phyloP scores from a whole-genome alignment of 2,888 invertebrate species.

The Enoplolaimus lenunculus region DNA sequence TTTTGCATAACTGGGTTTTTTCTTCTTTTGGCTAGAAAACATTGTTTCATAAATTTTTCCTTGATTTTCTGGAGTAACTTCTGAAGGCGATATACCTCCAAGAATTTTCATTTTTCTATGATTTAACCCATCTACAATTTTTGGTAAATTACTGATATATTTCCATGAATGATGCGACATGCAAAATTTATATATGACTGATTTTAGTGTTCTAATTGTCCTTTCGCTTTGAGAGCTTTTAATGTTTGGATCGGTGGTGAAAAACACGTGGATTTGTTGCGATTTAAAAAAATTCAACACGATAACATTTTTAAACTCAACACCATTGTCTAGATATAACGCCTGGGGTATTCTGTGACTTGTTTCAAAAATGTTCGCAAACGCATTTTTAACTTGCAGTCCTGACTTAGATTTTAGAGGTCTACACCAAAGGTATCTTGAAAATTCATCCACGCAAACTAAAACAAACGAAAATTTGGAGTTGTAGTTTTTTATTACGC shows the following conservation, averaged over 20 bases:
- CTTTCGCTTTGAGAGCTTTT: slow-evolving; percentile 8
- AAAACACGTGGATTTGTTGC: not conserved
- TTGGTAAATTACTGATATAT: not conserved
- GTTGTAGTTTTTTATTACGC: not conserved
- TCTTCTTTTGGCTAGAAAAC: not conserved
- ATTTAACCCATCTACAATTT: not conserved
- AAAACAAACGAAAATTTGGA: not conserved
- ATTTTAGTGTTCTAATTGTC: not conserved
- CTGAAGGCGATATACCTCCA: not conserved
- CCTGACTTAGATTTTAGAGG: slow-evolving; percentile 3
- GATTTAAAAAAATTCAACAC: not conserved
- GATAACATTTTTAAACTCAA: not conserved
- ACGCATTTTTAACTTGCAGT: not conserved
- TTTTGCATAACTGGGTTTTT: not conserved
- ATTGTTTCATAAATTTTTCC: not conserved
- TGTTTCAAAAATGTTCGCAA: not conserved
- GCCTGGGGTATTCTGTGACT: not conserved
- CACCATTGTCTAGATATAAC: not conserved
- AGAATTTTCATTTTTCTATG: slow-evolving; percentile 13
- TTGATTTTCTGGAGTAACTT: slow-evolving; percentile 6
- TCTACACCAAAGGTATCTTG: not conserved
- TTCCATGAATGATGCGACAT: not conserved
- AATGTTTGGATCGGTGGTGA: slow-evolving; percentile 8
- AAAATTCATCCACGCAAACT: slow-evolving; percentile 9
- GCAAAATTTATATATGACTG: slow-evolving; percentile 4